phyloP scores from a whole-genome alignment of 1,140 invertebrate genomes.

The Carcinoscorpius rotundicauda region DNA sequence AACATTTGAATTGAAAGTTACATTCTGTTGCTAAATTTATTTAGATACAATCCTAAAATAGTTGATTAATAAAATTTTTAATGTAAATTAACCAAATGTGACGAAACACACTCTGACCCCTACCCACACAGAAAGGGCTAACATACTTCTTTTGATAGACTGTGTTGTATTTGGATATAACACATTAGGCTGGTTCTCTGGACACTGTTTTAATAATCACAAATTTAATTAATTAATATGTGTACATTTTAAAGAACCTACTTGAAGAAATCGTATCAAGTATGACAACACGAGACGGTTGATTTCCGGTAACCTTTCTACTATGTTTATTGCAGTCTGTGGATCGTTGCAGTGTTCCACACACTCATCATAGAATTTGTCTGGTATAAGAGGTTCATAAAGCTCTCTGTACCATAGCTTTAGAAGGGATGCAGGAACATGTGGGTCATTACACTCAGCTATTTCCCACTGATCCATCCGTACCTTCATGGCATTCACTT shows the following conservation, averaged over 20 bases:
- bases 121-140: too few relatives aligned
- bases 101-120: too few relatives aligned
- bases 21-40: too few relatives aligned
- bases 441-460: constrained; percentile 52
- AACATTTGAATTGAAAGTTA: too few relatives aligned
- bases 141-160: too few relatives aligned
- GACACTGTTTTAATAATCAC: too few relatives aligned
- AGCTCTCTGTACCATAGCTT: constrained; percentile 94
- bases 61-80: too few relatives aligned
- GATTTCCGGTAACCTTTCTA: constrained; percentile 52
- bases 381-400: constrained; percentile 88
- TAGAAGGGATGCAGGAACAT: constrained; percentile 84
- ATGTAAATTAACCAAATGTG: too few relatives aligned
- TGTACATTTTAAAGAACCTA: constrained; percentile 25
- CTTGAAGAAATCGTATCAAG: constrained; percentile 79
- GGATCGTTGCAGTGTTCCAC: constrained; percentile 57
- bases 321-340: constrained; percentile 53
- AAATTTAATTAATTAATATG: too few relatives aligned
- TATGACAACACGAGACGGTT: constrained; percentile 76
- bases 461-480: constrained; percentile 72
- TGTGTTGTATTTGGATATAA: too few relatives aligned
- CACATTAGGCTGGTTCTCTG: too few relatives aligned
- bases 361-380: constrained; percentile 69
- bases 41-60: too few relatives aligned
- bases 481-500: constrained; percentile 74